A percentile compares a stretch with the other conserved stretches of the same genome.
Evolutionary conservation across 2,888 invertebrate species (phyloP).

Genomic region (Tuta absoluta): DNA sequence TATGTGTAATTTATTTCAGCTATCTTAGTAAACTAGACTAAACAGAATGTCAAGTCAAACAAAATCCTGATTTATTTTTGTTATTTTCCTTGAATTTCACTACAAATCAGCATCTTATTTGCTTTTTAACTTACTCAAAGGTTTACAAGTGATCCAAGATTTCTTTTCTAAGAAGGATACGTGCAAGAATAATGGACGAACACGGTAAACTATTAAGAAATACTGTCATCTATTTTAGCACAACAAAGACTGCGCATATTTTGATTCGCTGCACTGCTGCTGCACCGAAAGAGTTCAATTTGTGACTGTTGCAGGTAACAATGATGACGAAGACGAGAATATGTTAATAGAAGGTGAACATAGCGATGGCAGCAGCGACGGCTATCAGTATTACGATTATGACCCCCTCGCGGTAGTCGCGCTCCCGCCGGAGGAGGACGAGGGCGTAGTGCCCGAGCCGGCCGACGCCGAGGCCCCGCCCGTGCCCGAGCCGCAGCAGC

Average conservation of each 20-base stretch:
- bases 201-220: constrained; percentile 44
- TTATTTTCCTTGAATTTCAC: neutral
- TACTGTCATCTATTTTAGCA: neutral
- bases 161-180: constrained; percentile 44
- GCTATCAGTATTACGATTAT: neutral
- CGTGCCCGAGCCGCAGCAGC: constrained; percentile 20
- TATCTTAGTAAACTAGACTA: constrained; percentile 40
- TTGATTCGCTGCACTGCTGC: neutral
- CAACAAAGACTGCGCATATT: constrained; percentile 15
- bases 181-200: constrained; percentile 53
- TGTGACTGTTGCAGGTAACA: neutral
- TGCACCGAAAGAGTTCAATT: neutral
- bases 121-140: neutral
- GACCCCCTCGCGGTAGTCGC: neutral
- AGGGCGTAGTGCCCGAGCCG: constrained; percentile 23
- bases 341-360: neutral
- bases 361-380: neutral
- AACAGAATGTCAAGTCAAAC: constrained; percentile 33
- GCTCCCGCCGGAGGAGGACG: neutral
- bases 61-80: constrained; percentile 10
- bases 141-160: constrained; percentile 42
- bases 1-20: constrained; percentile 10
- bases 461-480: constrained; percentile 21
- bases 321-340: constrained; percentile 2
- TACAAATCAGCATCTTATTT: neutral